Percentiles rank a stretch among this genome's conserved stretches.
Evolutionary conservation across 2,888 invertebrate genomes (phyloP).

Genomic region (Griposia aprilina): DNA sequence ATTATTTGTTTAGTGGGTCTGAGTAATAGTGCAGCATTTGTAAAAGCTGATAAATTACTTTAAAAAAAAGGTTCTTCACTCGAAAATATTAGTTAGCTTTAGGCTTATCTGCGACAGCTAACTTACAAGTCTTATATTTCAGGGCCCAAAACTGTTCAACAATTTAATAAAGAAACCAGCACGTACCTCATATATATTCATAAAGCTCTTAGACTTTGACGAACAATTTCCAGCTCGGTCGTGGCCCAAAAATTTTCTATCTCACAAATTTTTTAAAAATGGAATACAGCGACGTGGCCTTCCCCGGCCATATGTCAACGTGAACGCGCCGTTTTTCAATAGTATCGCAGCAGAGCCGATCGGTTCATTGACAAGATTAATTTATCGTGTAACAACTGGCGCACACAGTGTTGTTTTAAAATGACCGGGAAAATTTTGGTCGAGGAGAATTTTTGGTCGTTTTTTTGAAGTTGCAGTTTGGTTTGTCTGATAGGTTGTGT

Average conservation of each 20-base stretch:
- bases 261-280: slow-evolving; percentile 64
- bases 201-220: slow-evolving; percentile 18
- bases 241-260: slow-evolving; percentile 50
- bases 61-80: not conserved
- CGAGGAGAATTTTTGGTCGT: slow-evolving; percentile 23
- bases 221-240: slow-evolving; percentile 27
- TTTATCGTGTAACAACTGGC: slow-evolving; percentile 86
- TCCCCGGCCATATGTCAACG: slow-evolving; percentile 75
- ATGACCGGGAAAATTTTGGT: slow-evolving; percentile 45
- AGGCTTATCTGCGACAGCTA: not conserved
- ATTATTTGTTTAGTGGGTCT: not conserved
- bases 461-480: slow-evolving; percentile 19
- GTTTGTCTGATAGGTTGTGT: not conserved
- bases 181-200: slow-evolving; percentile 32
- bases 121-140: not conserved
- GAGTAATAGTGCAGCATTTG: not conserved
- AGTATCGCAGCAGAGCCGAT: slow-evolving; percentile 76
- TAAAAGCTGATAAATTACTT: not conserved
- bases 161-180: slow-evolving; percentile 22
- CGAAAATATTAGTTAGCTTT: not conserved
- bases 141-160: not conserved
- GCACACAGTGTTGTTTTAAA: slow-evolving; percentile 63
- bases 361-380: slow-evolving; percentile 82
- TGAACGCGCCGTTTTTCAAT: slow-evolving; percentile 78
- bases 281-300: slow-evolving; percentile 61